phyloP scores from a whole-genome alignment of 2,888 invertebrate genomes.

The Macroteleia sp. region DNA sequence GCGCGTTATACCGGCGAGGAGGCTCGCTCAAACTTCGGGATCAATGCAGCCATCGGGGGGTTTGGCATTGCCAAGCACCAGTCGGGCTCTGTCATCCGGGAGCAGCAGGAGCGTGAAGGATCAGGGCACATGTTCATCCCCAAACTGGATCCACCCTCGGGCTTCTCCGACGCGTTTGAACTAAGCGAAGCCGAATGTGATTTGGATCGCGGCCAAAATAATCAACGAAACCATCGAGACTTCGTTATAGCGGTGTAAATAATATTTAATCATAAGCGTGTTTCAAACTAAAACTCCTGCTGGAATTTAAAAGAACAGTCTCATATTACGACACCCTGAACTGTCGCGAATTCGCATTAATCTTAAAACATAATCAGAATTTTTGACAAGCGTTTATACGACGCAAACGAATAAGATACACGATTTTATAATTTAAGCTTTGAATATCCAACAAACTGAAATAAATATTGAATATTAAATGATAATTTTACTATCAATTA shows the following conservation, averaged over 20 bases:
- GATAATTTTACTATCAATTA: too few relatives aligned
- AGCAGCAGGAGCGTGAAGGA: conserved; percentile 83
- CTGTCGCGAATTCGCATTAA: conserved; percentile 1
- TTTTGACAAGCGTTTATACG: conserved; percentile 4
- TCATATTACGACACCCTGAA: conserved; percentile 54
- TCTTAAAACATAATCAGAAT: neutral
- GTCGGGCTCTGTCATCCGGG: conserved; percentile 80
- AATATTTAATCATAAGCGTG: conserved; percentile 70
- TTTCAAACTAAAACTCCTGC: conserved; percentile 56
- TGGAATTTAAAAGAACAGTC: conserved; percentile 52
- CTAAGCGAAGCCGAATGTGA: conserved; percentile 87
- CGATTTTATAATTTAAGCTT: neutral
- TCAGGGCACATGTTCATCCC: conserved; percentile 83
- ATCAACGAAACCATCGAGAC: conserved; percentile 81
- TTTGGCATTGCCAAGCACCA: conserved; percentile 83
- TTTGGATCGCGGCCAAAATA: conserved; percentile 82
- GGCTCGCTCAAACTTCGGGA: conserved; percentile 83
- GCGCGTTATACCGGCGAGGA: conserved; percentile 84
- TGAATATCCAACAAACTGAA: too few relatives aligned
- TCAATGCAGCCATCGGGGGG: conserved; percentile 77
- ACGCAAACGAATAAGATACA: neutral
- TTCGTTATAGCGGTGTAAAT: conserved; percentile 84
- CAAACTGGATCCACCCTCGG: conserved; percentile 89
- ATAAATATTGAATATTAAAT: too few relatives aligned
- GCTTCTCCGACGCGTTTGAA: conserved; percentile 90